Percentiles rank a stretch among this genome's conserved stretches.
Conservation (phyloP, 1,140 invertebrate genomes). For the Coptotermes formosanus region DNA sequence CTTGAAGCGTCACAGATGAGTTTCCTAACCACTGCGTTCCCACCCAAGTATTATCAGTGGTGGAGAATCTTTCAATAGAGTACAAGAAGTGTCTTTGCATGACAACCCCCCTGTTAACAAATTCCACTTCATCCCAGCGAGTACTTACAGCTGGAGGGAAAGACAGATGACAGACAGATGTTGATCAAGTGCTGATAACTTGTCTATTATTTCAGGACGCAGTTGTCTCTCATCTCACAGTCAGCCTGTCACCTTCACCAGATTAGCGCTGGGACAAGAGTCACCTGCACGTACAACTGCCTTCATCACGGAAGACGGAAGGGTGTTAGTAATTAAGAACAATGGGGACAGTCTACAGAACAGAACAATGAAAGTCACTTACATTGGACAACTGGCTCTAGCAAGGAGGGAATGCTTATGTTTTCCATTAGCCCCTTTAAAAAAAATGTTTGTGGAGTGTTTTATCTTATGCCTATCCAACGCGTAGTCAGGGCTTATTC, state of each 20-base stretch:
- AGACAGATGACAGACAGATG: not conserved
- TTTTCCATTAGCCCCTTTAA: too few relatives aligned
- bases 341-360: too few relatives aligned
- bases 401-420: too few relatives aligned
- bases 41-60: not conserved
- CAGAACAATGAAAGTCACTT: too few relatives aligned
- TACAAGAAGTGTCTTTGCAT: not conserved
- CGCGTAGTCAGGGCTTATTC: too few relatives aligned
- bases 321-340: too few relatives aligned
- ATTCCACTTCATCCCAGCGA: not conserved
- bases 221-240: not conserved
- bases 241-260: not conserved
- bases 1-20: too few relatives aligned
- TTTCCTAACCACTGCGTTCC: too few relatives aligned
- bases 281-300: not conserved
- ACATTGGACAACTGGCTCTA: too few relatives aligned
- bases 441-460: too few relatives aligned
- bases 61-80: not conserved
- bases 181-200: slow-evolving; percentile 18
- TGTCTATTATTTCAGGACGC: slow-evolving; percentile 7
- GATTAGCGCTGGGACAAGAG: not conserved
- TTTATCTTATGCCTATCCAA: too few relatives aligned
- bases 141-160: not conserved
- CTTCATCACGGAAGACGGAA: not conserved
- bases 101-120: not conserved